Evolutionary conservation across 1,140 invertebrate species (phyloP), one percentile per base, ranked within the genome.

Genomic region (Orchesella cincta): DNA sequence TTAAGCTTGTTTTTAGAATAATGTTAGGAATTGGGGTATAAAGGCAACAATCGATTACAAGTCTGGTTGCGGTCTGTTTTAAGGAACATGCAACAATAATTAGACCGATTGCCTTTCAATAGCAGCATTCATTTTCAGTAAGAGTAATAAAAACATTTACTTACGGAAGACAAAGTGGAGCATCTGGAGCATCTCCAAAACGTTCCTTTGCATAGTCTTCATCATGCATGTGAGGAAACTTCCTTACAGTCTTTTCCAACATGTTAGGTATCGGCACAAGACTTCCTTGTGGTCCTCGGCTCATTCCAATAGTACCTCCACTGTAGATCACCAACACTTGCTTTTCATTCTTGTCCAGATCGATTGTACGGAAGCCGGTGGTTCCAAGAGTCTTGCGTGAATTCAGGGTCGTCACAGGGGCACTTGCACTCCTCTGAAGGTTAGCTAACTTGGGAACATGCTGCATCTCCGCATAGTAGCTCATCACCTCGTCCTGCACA

Each of bases 301-400:
- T 87, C 94, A 96, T 96, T 28, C 94, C 94, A 79, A 96, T 96
- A 0, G 94, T 96, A 18, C 94, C 94, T 5, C 94, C 94, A 0
- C 93, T 95, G 79, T 94, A 95, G 1, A 96, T 86, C 26, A 95
- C 93, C 18, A 94, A 86, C 1, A 95, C 91, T 77, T 86, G 86
- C 20, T 87, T 86, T 79, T 90, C 89, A 77, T 81, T 81, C 54
- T 79, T 81, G 1, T 81, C 74, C 23, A 82, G 73, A 52, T 73
- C 74, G 57, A 76, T 77, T 0, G 62, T 67, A 29, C 62, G 26
- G 62, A 67, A 67, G 33, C 62, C 33, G 12, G 26, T 31, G 12
- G 8, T 67, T 8, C 3, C 62, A n/a, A 67, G 33, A 31, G 31
- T 23, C 8, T 67, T 67, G 29, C 62, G 26, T 31, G 31, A 23